Conservation (phyloP, 2,888 invertebrate species). For the Lasioglossum morio region DNA sequence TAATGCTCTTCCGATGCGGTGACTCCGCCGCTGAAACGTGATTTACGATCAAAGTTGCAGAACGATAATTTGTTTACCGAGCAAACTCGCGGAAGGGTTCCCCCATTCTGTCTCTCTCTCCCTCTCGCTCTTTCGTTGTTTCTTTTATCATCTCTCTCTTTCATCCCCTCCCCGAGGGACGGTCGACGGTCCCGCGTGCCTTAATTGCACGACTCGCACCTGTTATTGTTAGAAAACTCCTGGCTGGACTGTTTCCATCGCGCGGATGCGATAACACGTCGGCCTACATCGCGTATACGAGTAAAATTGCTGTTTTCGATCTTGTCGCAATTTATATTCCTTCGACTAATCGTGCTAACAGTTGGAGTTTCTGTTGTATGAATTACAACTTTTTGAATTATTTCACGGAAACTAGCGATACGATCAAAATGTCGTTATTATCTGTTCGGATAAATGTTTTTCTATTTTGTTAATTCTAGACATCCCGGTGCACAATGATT, state of each 20-base stretch:
- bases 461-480: too few species aligned
- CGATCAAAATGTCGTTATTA: too few species aligned
- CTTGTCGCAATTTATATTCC: background rate
- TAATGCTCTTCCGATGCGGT: constrained; percentile 50
- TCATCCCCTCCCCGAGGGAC: background rate
- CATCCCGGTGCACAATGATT: too few species aligned
- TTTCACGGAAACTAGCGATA: too few species aligned
- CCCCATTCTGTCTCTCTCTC: background rate
- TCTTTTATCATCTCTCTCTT: background rate
- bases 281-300: constrained; percentile 2
- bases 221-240: constrained; percentile 50
- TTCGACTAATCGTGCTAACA: background rate
- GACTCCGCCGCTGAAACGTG: constrained; percentile 44
- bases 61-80: constrained; percentile 56
- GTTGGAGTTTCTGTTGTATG: background rate
- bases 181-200: constrained; percentile 7
- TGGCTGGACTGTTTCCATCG: constrained; percentile 26
- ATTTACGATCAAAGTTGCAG: constrained; percentile 51
- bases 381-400: background rate
- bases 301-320: background rate
- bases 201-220: constrained; percentile 31
- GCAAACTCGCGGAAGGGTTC: constrained; percentile 45
- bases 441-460: too few species aligned
- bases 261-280: background rate
- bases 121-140: background rate